Base-by-base conservation (phyloP, 2,113 vertebrate genomes). In the Embiotoca jacksoni region DNA sequence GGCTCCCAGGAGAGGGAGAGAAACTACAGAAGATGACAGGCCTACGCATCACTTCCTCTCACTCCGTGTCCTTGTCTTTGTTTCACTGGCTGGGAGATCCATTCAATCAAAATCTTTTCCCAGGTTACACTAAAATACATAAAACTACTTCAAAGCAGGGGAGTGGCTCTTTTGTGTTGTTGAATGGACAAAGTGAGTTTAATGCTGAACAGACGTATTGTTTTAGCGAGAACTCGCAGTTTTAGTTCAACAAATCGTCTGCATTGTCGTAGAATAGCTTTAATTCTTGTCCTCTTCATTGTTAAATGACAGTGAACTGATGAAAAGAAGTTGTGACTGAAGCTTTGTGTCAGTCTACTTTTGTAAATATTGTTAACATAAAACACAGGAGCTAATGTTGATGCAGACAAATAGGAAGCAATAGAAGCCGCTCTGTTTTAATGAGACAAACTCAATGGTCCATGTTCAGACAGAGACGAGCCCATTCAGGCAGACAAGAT, bases 11-110 rank as follows among this genome's bases (percentile, higher is more conserved):
- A 84, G 85, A 84, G 68, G 56, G 41, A 69, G 36, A 53, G 79
- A 71, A 78, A 81, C 64, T 81, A 87, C 80, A 83, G 81, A 80
- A 80, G 83, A 87, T 83, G 91, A 91, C 63, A 92, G 86, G 84
- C 80, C 80, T 36, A 84, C 70, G 58, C 87, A 88, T 90, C 84
- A 81, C 85, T 84, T 92, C 85, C 89, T 79, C 76, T 82, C 65
- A 32, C 85, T 82, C 65, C 33, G 59, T 78, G 65, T 91, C 83
- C 82, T 79, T 87, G 66, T 84, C 86, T 89, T 85, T 88, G 81
- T 90, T 83, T 81, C 76, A 31, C 64, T n/a, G 62, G 72, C 80
- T 78, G 47, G 67, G 75, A 52, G 75, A 65, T 33, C 75, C 71
- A 69, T 80, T 91, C 84, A 90, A 82, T 88, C 88, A 56, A 64